Evolutionary conservation across 2,797 vertebrate species (phyloP), one percentile per base, ranked within the genome.

Genomic region (Danio albolineatus): DNA sequence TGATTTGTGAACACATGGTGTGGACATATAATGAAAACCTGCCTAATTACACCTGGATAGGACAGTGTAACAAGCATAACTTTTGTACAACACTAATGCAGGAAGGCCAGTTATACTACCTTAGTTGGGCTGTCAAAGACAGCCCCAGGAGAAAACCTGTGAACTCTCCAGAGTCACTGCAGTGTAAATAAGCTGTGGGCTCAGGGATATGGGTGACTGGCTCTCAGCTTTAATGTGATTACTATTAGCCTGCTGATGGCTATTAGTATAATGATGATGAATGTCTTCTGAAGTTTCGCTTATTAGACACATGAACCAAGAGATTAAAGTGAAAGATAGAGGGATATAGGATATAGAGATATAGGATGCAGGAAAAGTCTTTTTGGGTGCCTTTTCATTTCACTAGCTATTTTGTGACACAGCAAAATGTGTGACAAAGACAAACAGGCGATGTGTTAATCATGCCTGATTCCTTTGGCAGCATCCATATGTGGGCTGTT

Each of bases 401-500:
- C 49, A 53, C 49, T 19, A 53, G 10, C 61, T 13, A 44, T 67
- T 70, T 69, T 39, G 36, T 69, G 16, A 51, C 28, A 69, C 14
- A 12, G 66, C 28, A 69, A 69, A 17, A 3, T 39, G 49, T 19
- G 49, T 39, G 48, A 38, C 14, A 70, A 8, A 53, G 10, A 53
- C 10, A 17, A 53, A n/a, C 17, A 69, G 48, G 48, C n/a, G 9
- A 53, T 53, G 48, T 70, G 36, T 38, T 39, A 39, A 70, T 49
- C 43, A 54, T 76, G 60, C 41, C 53, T 10, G 82, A 86, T 83
- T 78, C 28, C 36, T 28, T 59, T 77, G 83, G 71, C 62, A 62
- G 71, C 53, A 81, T 70, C 74, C 38, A 14, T 82, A 79, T 62
- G 70, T 39, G 69, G 53, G 57, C 48, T 71, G 28, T 41, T 53